Percentiles rank a stretch among this genome's conserved stretches.
phyloP scores from a whole-genome alignment of 1,140 invertebrate genomes.

The Cardiocondyla obscurior region DNA sequence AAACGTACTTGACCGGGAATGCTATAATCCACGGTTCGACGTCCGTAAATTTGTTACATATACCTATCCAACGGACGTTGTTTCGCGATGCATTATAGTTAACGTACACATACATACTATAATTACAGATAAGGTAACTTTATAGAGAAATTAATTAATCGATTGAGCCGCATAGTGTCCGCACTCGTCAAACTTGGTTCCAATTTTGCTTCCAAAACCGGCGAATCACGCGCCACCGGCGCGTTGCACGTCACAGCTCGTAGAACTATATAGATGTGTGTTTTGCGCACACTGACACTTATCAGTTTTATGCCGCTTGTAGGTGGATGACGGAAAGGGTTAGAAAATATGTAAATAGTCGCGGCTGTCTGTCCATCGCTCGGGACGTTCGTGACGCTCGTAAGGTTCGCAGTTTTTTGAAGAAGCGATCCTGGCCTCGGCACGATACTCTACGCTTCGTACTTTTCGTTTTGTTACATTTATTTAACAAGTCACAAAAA shows the following conservation, averaged over 20 bases:
- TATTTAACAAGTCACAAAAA: too few relatives aligned
- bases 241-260: conserved; percentile 51
- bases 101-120: too few relatives aligned
- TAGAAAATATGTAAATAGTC: conserved; percentile 63
- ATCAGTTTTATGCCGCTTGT: conserved; percentile 28
- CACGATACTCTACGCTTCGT: too few relatives aligned
- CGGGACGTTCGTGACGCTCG: too few relatives aligned
- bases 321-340: conserved; percentile 58
- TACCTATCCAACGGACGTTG: not conserved
- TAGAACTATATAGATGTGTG: too few relatives aligned
- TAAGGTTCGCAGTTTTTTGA: not conserved
- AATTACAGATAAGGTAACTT: too few relatives aligned
- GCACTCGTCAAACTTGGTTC: not conserved
- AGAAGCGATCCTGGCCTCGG: too few relatives aligned
- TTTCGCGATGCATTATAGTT: not conserved
- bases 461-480: too few relatives aligned
- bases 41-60: not conserved
- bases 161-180: not conserved
- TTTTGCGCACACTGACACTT: conserved; percentile 63
- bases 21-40: too few relatives aligned
- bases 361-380: not conserved
- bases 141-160: too few relatives aligned
- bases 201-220: conserved; percentile 59
- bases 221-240: conserved; percentile 63
- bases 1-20: not conserved